phyloP scores from a whole-genome alignment of 2,113 vertebrate genomes.

The Thomomys bottae region DNA sequence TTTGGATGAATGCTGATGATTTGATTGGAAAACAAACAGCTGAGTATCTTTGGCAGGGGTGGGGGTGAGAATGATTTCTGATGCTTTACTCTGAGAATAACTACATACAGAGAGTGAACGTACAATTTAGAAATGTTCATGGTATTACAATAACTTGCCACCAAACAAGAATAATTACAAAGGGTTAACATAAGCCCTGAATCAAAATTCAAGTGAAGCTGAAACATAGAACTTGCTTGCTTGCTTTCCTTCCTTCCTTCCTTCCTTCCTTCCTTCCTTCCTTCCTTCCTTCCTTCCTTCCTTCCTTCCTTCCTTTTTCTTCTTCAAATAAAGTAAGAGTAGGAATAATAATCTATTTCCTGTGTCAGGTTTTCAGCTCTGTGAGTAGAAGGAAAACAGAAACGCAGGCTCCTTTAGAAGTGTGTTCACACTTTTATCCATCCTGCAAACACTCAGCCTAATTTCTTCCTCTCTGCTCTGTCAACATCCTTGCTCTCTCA shows the following conservation, averaged over 20 bases:
- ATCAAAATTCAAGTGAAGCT: background rate
- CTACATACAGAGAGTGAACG: conserved; percentile 3
- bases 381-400: background rate
- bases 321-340: background rate
- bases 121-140: background rate
- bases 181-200: conserved; percentile 15
- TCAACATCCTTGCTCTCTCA: background rate
- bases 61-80: conserved; percentile 5
- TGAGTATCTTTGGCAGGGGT: background rate
- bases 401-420: background rate
- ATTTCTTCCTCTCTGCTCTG: conserved; percentile 64
- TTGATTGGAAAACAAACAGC: background rate
- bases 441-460: background rate
- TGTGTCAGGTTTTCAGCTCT: conserved; percentile 15
- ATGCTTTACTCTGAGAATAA: background rate
- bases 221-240: background rate
- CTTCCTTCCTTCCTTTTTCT: too few relatives aligned
- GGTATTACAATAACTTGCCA: background rate
- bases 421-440: conserved; percentile 46
- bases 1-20: background rate
- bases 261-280: too few relatives aligned
- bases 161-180: conserved; percentile 33
- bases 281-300: too few relatives aligned
- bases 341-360: background rate
- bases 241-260: too few relatives aligned